Evolutionary conservation across 2,113 vertebrate genomes (phyloP), one percentile per base, ranked within the genome.

Genomic region (Empidonax traillii): DNA sequence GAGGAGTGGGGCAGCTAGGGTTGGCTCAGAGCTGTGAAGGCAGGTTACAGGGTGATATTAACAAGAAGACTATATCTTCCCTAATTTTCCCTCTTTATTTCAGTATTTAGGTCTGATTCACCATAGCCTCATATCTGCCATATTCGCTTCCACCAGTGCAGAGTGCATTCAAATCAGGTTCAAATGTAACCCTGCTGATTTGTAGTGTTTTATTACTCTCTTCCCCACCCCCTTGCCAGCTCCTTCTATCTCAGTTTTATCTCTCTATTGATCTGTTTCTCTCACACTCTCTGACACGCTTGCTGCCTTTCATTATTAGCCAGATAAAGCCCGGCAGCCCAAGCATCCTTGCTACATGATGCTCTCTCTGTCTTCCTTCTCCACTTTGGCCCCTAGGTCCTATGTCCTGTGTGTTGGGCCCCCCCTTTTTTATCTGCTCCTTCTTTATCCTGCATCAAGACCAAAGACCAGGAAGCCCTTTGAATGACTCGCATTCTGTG

Each of bases 241-340:
- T 96, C 75, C 85, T 95, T 96, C 94, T 87, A 84, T 89, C 73
- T 94, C 90, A 66, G 92, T 91, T 97, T 97, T 97, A 96, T 97
- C 97, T 97, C 84, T 85, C 80, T 92, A 96, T 97, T 6, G 97
- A 97, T 97, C 96, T 89, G 82, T 93, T 91, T 93, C 96, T 94
- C 93, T 95, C 97, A 91, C 93, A 90, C 93, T 96, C 94, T 65
- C 93, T 79, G 96, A 96, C 94, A 97, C 14, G 76, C 95, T 96
- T 79, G 87, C 95, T 97, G 97, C 96, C 94, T 97, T 97, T 96
- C 95, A 94, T 97, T 97, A 96, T 94, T 85, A 96, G 94, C 79
- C 90, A 90, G 90, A 97, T 93, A 94, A 97, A 91, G 85, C 78
- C 69, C 76, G 68, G 95, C 92, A 91, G 82, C 79, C 63, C 1